Evolutionary conservation across 2,797 vertebrate genomes (phyloP).

Genomic region (Gastrophryne carolinensis): DNA sequence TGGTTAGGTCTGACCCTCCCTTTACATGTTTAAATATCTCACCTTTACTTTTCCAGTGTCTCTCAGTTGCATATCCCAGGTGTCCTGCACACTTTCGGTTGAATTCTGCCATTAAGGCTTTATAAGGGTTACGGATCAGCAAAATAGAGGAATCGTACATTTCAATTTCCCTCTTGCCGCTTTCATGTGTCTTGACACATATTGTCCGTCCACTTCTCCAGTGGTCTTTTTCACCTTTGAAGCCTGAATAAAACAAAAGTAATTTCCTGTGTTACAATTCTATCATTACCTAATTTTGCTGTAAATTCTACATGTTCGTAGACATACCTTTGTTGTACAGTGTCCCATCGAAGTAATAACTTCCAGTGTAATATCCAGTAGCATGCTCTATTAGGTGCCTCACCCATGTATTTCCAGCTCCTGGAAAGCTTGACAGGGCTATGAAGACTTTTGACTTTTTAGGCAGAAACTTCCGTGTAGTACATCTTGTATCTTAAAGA

Average conservation of each 20-base stretch:
- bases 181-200: slow-evolving; percentile 96
- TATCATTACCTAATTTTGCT: too few species aligned
- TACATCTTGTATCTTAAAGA: slow-evolving; percentile 88
- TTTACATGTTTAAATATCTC: neutral
- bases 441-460: slow-evolving; percentile 86
- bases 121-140: slow-evolving; percentile 91
- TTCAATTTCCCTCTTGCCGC: slow-evolving; percentile 88
- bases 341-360: slow-evolving; percentile 93
- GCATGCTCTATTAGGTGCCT: slow-evolving; percentile 92
- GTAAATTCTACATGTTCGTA: neutral
- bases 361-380: slow-evolving; percentile 93
- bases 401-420: slow-evolving; percentile 95
- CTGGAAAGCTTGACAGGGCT: slow-evolving; percentile 93
- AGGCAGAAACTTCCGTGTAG: slow-evolving; percentile 86
- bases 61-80: slow-evolving; percentile 88
- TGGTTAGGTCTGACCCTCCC: too few species aligned
- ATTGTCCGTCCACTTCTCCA: slow-evolving; percentile 94
- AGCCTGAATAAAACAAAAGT: slow-evolving; percentile 70
- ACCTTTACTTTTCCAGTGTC: slow-evolving; percentile 92
- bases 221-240: slow-evolving; percentile 97
- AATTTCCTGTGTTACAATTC: neutral
- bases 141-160: slow-evolving; percentile 92
- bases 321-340: slow-evolving; percentile 91
- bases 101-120: slow-evolving; percentile 90
- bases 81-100: slow-evolving; percentile 96